A percentile compares a stretch with the other conserved stretches of the same genome.
Conservation (phyloP, 2,113 vertebrate species). For the Entosphenus tridentatus region DNA sequence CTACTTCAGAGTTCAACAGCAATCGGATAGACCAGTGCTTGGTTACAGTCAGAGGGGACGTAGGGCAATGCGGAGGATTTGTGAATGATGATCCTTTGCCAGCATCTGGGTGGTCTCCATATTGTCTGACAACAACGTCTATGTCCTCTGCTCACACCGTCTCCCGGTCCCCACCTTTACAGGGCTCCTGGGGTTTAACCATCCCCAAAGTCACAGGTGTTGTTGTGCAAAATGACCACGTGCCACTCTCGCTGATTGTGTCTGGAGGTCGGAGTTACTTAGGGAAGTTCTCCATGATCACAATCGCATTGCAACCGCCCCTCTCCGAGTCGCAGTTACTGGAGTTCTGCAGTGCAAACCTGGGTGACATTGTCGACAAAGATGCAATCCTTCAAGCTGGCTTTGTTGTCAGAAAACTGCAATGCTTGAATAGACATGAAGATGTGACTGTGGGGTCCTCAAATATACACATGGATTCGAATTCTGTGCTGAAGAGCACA, state of each 20-base stretch:
- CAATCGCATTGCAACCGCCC: neutral
- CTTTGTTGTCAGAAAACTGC: neutral
- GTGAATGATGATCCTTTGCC: neutral
- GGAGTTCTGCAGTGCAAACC: neutral
- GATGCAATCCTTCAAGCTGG: neutral
- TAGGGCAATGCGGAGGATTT: constrained; percentile 1
- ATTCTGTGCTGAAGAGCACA: neutral
- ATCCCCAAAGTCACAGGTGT: neutral
- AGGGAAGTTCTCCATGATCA: neutral
- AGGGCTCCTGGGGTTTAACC: constrained; percentile 2
- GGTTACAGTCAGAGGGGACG: neutral
- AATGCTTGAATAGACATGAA: neutral
- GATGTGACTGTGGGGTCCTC: neutral
- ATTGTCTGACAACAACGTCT: neutral
- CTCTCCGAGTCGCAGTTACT: neutral
- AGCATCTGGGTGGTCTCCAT: constrained; percentile 5
- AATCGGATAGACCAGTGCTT: neutral
- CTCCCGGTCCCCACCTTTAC: neutral
- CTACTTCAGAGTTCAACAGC: neutral
- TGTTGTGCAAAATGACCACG: constrained; percentile 2
- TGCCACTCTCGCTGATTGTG: neutral
- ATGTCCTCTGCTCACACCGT: constrained; percentile 1
- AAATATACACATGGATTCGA: constrained; percentile 2
- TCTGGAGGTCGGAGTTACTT: neutral
- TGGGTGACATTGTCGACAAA: neutral